phyloP scores from a whole-genome alignment of 2,113 vertebrate species.

The Hyaena hyaena region DNA sequence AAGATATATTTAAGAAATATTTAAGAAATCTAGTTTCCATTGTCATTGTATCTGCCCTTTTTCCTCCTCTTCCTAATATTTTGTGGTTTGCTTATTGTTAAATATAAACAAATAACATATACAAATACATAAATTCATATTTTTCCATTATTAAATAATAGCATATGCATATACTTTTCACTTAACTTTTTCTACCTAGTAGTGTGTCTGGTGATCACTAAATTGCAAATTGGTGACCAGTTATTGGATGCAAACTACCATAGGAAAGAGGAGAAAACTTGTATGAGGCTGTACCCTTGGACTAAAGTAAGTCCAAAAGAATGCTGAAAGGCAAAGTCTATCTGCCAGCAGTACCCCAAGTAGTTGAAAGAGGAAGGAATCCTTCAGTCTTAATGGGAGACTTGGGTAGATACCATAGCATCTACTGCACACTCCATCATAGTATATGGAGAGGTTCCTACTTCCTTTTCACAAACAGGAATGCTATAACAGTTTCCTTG shows the following conservation, averaged over 20 bases:
- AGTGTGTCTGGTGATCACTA: not conserved
- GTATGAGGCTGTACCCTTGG: not conserved
- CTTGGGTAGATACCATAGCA: not conserved
- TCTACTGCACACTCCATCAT: not conserved
- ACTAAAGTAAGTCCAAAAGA: not conserved
- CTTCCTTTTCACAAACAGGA: not conserved
- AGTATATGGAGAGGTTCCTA: not conserved
- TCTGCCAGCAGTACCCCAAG: not conserved
- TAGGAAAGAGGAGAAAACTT: not conserved
- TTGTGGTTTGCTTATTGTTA: not conserved
- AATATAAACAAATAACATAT: not conserved
- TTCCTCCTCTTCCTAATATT: not conserved
- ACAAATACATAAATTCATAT: not conserved
- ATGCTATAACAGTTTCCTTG: not conserved
- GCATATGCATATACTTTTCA: not conserved
- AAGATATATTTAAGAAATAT: not conserved
- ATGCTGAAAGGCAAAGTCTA: not conserved
- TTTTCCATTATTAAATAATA: not conserved
- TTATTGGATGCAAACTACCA: not conserved
- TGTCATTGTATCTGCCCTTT: not conserved
- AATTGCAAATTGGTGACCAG: not conserved
- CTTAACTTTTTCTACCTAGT: not conserved
- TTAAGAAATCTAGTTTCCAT: not conserved
- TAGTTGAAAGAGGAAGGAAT: not conserved
- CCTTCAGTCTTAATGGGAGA: not conserved